Base-by-base conservation (phyloP, 2,113 vertebrate species). In the Nipponia nippon region DNA sequence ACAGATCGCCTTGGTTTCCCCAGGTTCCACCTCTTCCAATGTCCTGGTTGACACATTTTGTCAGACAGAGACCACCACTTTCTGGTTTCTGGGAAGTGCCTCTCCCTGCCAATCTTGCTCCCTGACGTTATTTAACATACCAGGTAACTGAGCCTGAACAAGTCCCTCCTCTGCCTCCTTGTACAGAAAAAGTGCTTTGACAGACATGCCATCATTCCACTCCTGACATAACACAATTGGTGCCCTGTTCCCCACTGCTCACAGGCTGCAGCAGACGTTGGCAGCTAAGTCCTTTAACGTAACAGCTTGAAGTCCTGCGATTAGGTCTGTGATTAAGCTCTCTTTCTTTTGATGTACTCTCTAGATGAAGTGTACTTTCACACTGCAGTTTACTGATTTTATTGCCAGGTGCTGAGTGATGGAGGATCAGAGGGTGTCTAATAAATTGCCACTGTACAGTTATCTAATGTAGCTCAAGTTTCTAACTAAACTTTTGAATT, bases 391-490 rank as follows among this genome's bases (percentile, higher is more conserved):
- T 49, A 71, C 53, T 67, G 80, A 65, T 89, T 91, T 96, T 94
- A 97, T 95, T 92, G 89, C 89, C 73, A 87, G 61, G 76, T 92
- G 83, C 65, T 42, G 69, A 97, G 47, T 76, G 88, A 95, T 0
- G 4, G 36, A 2, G 6, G n/a, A 93, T 93, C 72, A 89, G 72
- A 84, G 30, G 47, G 63, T 38, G 52, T 71, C 69, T 67, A 62
- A 63, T 73, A 85, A 83, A 88, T 42, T 3, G 0, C 42, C 50
- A 58, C 66, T 59, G 38, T 32, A 32, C 23, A 36, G 40, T 58
- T 89, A 71, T 46, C 80, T 66, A 70, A 67, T 9, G 34, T 11
- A 44, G 63, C 75, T 88, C 67, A 81, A 77, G 46, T 73, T 82
- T 62, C 32, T 77, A 90, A 88, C 30, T 47, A 55, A 82, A 73